phyloP scores from a whole-genome alignment of 2,888 invertebrate species.

The Pyrgus malvae region DNA sequence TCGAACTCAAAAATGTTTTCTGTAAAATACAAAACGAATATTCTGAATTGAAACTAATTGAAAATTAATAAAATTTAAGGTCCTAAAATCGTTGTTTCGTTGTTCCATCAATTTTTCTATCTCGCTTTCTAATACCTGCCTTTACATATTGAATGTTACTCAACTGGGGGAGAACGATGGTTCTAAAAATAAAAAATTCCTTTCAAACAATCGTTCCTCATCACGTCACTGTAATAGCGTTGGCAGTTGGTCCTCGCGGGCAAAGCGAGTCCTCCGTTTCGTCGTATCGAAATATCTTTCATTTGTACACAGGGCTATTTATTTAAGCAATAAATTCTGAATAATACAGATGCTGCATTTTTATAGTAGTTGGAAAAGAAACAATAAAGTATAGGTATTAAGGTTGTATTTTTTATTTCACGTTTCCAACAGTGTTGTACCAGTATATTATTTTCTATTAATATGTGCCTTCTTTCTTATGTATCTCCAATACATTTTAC shows the following conservation, averaged over 20 bases:
- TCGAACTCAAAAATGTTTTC: too few relatives aligned
- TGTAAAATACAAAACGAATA: too few relatives aligned
- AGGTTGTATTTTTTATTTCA: too few relatives aligned
- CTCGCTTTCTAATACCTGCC: conserved; percentile 16
- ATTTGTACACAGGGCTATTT: conserved; percentile 21
- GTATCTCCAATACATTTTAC: conserved; percentile 24
- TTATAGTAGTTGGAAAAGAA: too few relatives aligned
- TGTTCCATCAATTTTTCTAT: conserved; percentile 7
- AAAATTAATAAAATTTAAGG: too few relatives aligned
- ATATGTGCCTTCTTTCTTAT: too few relatives aligned
- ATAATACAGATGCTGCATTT: background rate
- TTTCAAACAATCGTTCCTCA: conserved; percentile 41
- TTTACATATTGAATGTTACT: conserved; percentile 30
- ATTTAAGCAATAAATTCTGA: conserved; percentile 20
- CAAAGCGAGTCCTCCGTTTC: conserved; percentile 12
- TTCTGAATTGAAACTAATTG: too few relatives aligned
- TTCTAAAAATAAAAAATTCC: conserved; percentile 35
- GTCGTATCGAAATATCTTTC: conserved; percentile 26
- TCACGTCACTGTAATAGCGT: conserved; percentile 37
- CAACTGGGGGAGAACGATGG: conserved; percentile 26
- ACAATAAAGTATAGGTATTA: too few relatives aligned
- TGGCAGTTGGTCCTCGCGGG: too few relatives aligned
- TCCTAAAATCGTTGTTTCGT: too few relatives aligned
- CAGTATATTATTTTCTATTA: too few relatives aligned
- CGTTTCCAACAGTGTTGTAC: too few relatives aligned